Evolutionary conservation across 2,888 invertebrate species (phyloP).

Genomic region (Mystacides longicornis): DNA sequence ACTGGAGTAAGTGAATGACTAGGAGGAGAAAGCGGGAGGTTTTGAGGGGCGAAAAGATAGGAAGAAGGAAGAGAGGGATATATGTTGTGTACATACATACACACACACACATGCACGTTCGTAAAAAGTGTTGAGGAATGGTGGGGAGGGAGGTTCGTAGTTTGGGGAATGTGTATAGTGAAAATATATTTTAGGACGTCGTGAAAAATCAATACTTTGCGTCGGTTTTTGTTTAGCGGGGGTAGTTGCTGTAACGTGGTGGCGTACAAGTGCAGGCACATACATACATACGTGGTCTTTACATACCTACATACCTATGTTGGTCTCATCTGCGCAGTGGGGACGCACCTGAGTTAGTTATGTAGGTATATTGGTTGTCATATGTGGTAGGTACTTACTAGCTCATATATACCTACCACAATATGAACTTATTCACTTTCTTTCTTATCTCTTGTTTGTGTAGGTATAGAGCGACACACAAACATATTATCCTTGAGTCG

Average conservation of each 20-base stretch:
- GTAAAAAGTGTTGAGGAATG: no score
- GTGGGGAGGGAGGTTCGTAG: conserved; percentile 14
- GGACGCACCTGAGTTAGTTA: no score
- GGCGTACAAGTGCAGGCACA: neutral
- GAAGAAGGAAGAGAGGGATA: conserved; percentile 14
- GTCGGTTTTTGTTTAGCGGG: conserved; percentile 13
- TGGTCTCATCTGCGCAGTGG: no score
- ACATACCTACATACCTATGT: neutral
- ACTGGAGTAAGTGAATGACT: conserved; percentile 2
- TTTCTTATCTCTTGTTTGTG: no score
- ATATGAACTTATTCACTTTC: no score
- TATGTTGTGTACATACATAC: conserved; percentile 6
- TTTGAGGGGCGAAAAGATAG: conserved; percentile 1
- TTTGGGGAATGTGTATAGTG: conserved; percentile 23
- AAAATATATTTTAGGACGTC: conserved; percentile 22
- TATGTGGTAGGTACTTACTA: no score
- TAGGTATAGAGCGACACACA: no score
- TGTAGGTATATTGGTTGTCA: no score
- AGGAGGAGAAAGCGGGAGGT: neutral
- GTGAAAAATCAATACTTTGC: conserved; percentile 24
- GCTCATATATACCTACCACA: no score
- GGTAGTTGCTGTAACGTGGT: neutral
- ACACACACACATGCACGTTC: no score
- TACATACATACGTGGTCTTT: no score
- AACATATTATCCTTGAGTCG: no score